Evolutionary conservation across 2,888 invertebrate species (phyloP).

Genomic region (Eledona agricola): DNA sequence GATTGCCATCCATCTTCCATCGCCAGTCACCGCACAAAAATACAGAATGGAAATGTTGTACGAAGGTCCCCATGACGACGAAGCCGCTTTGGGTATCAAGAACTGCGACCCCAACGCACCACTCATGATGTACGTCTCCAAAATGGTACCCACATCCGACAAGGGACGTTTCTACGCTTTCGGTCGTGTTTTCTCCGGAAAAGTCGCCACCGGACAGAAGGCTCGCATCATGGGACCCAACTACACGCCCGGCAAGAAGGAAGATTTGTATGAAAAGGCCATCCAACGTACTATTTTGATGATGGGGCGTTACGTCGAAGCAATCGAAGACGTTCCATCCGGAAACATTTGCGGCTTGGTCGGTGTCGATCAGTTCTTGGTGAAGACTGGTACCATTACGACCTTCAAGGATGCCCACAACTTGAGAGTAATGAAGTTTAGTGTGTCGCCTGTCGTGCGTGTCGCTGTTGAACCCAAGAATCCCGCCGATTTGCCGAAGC

Average conservation of each 20-base stretch:
- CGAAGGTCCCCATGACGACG: conserved; percentile 97
- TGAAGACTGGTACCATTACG: conserved; percentile 99
- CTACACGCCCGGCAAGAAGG: conserved; percentile 97
- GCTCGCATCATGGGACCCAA: conserved; percentile 99
- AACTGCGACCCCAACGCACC: conserved; percentile 96
- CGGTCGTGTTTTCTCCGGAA: conserved; percentile 99
- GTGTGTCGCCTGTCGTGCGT: conserved; percentile 98
- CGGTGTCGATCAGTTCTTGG: conserved; percentile 99
- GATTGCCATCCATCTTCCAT: conserved; percentile 99
- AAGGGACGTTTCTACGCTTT: conserved; percentile 99
- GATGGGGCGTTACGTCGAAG: conserved; percentile 99
- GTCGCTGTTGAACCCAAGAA: conserved; percentile 99
- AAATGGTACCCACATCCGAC: conserved; percentile 99
- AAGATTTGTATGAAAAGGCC: conserved; percentile 98
- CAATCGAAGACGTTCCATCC: conserved; percentile 98
- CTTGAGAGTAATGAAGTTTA: conserved; percentile 99
- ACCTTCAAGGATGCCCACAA: conserved; percentile 99
- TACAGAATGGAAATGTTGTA: conserved; percentile 99
- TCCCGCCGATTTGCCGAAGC: conserved; percentile 97
- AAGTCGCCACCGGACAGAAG: conserved; percentile 84
- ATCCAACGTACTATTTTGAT: conserved; percentile 99
- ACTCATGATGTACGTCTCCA: conserved; percentile 99
- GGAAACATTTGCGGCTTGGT: conserved; percentile 99
- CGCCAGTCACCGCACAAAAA: conserved; percentile 97
- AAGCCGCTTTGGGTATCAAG: conserved; percentile 70